phyloP scores from a whole-genome alignment of 1,140 invertebrate species.

The Yoshiicerus persimilis region DNA sequence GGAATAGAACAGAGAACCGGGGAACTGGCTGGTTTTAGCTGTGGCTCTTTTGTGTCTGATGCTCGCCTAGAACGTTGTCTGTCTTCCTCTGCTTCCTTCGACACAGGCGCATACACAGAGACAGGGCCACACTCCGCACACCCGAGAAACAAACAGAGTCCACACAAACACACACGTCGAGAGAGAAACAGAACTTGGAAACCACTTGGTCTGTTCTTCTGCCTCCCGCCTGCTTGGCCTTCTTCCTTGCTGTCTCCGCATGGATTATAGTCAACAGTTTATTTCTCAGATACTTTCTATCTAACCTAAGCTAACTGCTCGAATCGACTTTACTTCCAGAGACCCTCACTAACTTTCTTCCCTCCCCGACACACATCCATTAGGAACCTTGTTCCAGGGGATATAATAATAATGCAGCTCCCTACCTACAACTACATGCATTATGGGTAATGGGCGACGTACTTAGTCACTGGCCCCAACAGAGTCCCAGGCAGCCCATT shows the following conservation, averaged over 20 bases:
- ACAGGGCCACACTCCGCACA: not conserved
- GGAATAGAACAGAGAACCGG: not conserved
- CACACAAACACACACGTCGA: not conserved
- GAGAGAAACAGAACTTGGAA: not conserved
- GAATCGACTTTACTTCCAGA: not conserved
- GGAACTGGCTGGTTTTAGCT: too few relatives aligned
- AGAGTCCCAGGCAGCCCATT: too few relatives aligned
- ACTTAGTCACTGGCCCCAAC: too few relatives aligned
- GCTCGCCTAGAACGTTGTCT: not conserved
- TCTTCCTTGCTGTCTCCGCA: conserved; percentile 25
- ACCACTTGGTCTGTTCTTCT: conserved; percentile 14
- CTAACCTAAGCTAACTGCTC: not conserved
- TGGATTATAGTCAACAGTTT: conserved; percentile 1
- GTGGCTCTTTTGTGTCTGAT: too few relatives aligned
- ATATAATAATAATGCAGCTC: too few relatives aligned
- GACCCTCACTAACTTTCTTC: not conserved
- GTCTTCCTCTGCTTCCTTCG: not conserved
- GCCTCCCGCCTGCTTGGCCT: not conserved
- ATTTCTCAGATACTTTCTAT: conserved; percentile 1
- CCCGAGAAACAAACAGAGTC: not conserved
- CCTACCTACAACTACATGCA: too few relatives aligned
- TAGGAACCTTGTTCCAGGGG: too few relatives aligned
- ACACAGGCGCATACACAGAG: not conserved
- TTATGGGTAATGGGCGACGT: too few relatives aligned
- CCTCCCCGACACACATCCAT: too few relatives aligned